These are phyloP conservation scores for Lepas anatifera DNA, from an alignment of 2,888 invertebrate species.

Conservation along the genomic window DNA sequence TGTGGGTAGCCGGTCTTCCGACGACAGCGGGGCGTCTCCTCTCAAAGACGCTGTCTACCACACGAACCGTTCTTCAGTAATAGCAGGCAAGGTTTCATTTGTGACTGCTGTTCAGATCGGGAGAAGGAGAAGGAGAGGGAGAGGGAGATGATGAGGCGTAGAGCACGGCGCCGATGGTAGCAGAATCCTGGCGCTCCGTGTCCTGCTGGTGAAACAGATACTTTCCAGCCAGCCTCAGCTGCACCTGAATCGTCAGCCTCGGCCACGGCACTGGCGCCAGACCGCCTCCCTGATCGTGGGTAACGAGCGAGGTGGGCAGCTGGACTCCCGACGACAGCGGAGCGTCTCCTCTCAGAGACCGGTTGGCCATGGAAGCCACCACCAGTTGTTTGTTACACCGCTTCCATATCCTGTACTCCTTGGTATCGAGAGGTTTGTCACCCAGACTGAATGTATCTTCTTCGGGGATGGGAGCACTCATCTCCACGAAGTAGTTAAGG, in stretches of 20 bases:
- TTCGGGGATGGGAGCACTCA: neutral
- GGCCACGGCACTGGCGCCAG: neutral
- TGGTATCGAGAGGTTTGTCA: too few relatives aligned
- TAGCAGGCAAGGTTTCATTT: too few relatives aligned
- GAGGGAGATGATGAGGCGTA: too few relatives aligned
- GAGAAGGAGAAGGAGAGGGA: too few relatives aligned
- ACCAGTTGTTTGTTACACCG: neutral
- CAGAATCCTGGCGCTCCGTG: neutral
- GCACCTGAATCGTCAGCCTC: neutral
- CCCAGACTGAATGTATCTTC: too few relatives aligned
- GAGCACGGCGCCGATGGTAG: too few relatives aligned
- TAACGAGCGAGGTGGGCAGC: neutral
- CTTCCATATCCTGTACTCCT: too few relatives aligned
- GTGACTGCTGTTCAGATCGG: too few relatives aligned
- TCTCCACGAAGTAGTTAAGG: conserved; percentile 6
- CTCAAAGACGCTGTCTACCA: too few relatives aligned
- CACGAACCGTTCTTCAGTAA: too few relatives aligned
- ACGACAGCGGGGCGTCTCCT: neutral
- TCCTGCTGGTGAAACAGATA: neutral
- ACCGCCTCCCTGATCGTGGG: neutral
- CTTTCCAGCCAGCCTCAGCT: neutral
- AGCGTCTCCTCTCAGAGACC: neutral
- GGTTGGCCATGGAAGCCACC: neutral
- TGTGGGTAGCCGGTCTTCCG: neutral
- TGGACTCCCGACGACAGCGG: neutral